phyloP scores from a whole-genome alignment of 2,113 vertebrate species.

The Anguilla japonica region DNA sequence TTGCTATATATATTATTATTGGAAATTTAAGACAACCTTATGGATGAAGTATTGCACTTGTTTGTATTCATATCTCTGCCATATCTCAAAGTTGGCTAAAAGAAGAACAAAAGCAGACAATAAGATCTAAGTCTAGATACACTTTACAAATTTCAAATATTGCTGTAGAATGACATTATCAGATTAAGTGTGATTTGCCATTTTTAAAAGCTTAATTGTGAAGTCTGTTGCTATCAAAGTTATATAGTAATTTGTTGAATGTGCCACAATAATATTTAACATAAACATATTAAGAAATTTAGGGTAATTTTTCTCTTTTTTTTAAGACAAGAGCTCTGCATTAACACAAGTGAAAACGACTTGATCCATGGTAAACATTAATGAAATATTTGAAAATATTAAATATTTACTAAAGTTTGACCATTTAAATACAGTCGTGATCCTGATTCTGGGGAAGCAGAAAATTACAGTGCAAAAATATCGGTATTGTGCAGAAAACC shows the following conservation, averaged over 20 bases:
- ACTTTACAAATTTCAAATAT: background rate
- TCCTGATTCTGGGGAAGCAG: background rate
- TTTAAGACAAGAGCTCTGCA: background rate
- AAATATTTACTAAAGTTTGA: background rate
- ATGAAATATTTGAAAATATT: background rate
- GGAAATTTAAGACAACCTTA: background rate
- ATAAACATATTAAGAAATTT: background rate
- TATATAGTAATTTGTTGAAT: background rate
- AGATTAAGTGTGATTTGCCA: background rate
- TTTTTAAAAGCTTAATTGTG: background rate
- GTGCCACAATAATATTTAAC: background rate
- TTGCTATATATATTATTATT: background rate
- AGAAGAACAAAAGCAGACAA: background rate
- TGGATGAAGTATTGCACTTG: background rate
- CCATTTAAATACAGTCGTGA: background rate
- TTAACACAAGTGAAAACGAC: background rate
- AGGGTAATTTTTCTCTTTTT: background rate
- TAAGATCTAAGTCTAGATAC: background rate
- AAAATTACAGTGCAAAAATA: background rate
- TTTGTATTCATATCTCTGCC: background rate
- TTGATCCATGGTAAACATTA: background rate
- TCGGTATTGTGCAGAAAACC: background rate
- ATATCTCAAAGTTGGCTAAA: background rate
- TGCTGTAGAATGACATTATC: no score
- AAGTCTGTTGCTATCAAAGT: background rate